Base-by-base conservation (phyloP, 2,797 vertebrate genomes). In the Mus minutoides region DNA sequence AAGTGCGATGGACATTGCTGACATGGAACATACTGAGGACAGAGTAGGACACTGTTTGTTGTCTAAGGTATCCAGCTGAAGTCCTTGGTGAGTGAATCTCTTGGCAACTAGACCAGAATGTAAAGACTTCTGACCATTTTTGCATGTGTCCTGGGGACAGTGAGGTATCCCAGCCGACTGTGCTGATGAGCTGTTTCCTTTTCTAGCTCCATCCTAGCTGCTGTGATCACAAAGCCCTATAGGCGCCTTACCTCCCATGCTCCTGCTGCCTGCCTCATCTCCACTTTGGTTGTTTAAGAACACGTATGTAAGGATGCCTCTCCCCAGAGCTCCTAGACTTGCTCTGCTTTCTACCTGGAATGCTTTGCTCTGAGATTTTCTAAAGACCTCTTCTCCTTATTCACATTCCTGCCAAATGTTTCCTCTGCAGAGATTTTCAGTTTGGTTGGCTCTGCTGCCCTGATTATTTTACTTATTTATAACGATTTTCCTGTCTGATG, bases 401-500 rank as follows among this genome's bases (percentile, higher is more conserved):
- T 76, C 54, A 87, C 40, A 14, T 40, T 40, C 87, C n/a, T 60
- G 31, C 34, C 80, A 92, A 37, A 29, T 52, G 37, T 79, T 31
- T 91, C 17, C 34, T 90, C 16, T 13, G 43, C 7, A 91, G 88
- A 94, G 13, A 21, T 11, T 77, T 92, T 75, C 11, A 31, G 37
- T 40, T 11, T 24, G 24, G 54, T 69, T 19, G 78, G 34, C 21
- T 91, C 73, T 40, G 2, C 49, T 56, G 34, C 3, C 21, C 7
- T 43, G 3, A 43, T 77, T n/a, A 71, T 80, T 79, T 95, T 78
- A 93, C 73, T 85, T 24, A 93, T 77, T 85, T 21, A 75, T n/a
- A 69, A 3, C 26, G 56, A 9, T 34, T 87, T 87, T 46, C 26
- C 9, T 7, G 24, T n/a, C 31, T 62, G 49, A n/a, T 73, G 37